Evolutionary conservation across 1,140 invertebrate genomes (phyloP).

Genomic region (Condylostylus longicornis): DNA sequence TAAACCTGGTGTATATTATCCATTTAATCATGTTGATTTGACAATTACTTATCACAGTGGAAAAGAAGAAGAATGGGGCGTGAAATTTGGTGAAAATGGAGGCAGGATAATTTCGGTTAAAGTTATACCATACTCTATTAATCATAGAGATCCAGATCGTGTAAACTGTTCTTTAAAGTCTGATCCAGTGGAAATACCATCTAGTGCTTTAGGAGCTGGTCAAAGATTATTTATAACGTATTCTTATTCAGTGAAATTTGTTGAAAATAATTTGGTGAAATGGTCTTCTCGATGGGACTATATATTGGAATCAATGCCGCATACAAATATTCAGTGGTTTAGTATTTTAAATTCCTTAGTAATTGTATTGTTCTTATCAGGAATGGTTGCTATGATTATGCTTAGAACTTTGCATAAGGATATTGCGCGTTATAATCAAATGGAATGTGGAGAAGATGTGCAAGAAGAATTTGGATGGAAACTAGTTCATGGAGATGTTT

Average conservation of each 20-base stretch:
- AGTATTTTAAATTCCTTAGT: conserved; percentile 83
- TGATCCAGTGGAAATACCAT: conserved; percentile 51
- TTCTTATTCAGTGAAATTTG: conserved; percentile 75
- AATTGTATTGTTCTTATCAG: conserved; percentile 79
- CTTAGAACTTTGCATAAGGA: conserved; percentile 94
- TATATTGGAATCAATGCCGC: conserved; percentile 93
- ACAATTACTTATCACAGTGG: conserved; percentile 86
- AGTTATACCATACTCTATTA: conserved; percentile 63
- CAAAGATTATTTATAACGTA: conserved; percentile 59
- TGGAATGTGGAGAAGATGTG: conserved; percentile 90
- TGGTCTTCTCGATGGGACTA: conserved; percentile 99
- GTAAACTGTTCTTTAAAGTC: conserved; percentile 39
- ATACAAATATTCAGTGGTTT: conserved; percentile 99
- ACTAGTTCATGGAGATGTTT: conserved; percentile 89
- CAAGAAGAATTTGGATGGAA: conserved; percentile 99
- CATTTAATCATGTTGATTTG: conserved; percentile 95
- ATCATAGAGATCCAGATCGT: conserved; percentile 37
- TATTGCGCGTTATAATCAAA: conserved; percentile 96
- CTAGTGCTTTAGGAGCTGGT: conserved; percentile 34
- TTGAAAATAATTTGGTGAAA: conserved; percentile 70
- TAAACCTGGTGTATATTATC: conserved; percentile 62
- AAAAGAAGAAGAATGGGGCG: conserved; percentile 68
- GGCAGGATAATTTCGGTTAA: conserved; percentile 78
- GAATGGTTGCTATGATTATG: conserved; percentile 99
- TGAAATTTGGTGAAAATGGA: conserved; percentile 54